A percentile compares a stretch with the other conserved stretches of the same genome.
phyloP scores from a whole-genome alignment of 2,888 invertebrate genomes.

The Anaspis maculata region DNA sequence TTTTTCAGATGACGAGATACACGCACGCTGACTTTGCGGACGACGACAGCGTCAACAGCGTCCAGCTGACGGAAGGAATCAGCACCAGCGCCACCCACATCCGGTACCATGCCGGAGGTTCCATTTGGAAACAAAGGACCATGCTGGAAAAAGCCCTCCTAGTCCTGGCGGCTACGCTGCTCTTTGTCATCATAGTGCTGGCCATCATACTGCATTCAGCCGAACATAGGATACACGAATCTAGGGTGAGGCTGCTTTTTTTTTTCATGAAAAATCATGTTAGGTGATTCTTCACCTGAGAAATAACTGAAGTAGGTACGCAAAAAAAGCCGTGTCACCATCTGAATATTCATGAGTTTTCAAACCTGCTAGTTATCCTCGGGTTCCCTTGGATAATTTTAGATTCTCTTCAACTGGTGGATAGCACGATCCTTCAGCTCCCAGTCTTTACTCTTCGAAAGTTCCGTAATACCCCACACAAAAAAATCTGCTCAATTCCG shows the following conservation, averaged over 20 bases:
- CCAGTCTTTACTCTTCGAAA: no score
- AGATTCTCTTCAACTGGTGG: no score
- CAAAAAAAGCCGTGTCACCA: no score
- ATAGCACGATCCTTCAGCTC: no score
- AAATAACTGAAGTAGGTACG: no score
- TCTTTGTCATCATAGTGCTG: slow-evolving; percentile 52
- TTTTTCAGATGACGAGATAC: slow-evolving; percentile 74
- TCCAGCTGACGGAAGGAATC: slow-evolving; percentile 71
- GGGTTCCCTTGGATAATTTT: no score
- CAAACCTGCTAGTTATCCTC: no score
- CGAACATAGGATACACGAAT: slow-evolving; percentile 41
- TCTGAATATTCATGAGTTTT: no score
- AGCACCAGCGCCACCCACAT: slow-evolving; percentile 74
- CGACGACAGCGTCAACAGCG: slow-evolving; percentile 78
- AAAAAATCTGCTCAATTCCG: no score
- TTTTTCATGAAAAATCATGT: no score
- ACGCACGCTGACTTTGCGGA: slow-evolving; percentile 82
- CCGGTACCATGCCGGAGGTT: slow-evolving; percentile 69
- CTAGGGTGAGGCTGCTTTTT: slow-evolving; percentile 38
- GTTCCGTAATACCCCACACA: no score
- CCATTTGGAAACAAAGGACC: slow-evolving; percentile 67
- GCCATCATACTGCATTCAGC: slow-evolving; percentile 50
- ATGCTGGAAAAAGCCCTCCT: slow-evolving; percentile 63
- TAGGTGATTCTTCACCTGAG: no score
- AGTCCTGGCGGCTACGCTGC: slow-evolving; percentile 47